phyloP scores from a whole-genome alignment of 1,140 invertebrate species.

The Harpegnathos saltator region DNA sequence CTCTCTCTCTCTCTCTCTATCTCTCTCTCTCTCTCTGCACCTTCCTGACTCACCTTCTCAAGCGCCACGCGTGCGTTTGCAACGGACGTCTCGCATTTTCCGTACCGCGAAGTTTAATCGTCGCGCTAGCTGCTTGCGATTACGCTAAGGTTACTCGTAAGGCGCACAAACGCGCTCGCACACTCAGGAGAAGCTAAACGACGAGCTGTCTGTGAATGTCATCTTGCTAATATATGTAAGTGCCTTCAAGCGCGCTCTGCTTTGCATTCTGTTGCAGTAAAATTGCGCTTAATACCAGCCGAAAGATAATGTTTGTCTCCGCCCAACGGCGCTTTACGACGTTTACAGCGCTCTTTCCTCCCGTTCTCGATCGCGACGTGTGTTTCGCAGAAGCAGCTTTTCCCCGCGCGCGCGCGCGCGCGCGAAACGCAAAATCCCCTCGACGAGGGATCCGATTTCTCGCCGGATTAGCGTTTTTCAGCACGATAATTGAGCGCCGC shows the following conservation, averaged over 20 bases:
- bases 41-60: too few relatives aligned
- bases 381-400: too few relatives aligned
- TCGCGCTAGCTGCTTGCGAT: conserved; percentile 11
- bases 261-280: background rate
- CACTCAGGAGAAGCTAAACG: background rate
- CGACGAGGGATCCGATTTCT: too few relatives aligned
- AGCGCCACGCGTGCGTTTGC: background rate
- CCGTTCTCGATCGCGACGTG: too few relatives aligned
- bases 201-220: conserved; percentile 4
- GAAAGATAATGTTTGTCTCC: too few relatives aligned
- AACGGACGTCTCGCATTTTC: conserved; percentile 15
- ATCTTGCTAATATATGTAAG: conserved; percentile 10
- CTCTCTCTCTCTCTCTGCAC: background rate
- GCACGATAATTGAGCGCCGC: too few relatives aligned
- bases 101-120: conserved; percentile 18
- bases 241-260: background rate
- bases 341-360: background rate
- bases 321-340: background rate
- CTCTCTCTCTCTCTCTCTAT: background rate
- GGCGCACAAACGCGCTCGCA: background rate
- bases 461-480: too few relatives aligned
- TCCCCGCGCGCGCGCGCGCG: too few relatives aligned
- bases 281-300: conserved; percentile 11
- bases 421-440: too few relatives aligned
- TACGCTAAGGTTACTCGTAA: conserved; percentile 26